Conservation (phyloP, 1,140 invertebrate species). For the Ericerus pela region DNA sequence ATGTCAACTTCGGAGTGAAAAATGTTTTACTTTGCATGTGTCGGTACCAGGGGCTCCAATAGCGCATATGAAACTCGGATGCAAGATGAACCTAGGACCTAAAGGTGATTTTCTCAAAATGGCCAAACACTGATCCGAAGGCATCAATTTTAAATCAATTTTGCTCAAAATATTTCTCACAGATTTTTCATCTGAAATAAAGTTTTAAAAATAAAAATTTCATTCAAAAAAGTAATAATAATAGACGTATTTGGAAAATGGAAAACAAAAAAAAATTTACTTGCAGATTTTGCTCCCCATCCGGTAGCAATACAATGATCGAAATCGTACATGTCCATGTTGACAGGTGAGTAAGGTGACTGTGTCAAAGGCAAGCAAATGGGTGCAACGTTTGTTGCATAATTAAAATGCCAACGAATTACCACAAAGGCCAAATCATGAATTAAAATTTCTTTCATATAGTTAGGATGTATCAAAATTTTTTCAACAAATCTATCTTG, state of each 20-base stretch:
- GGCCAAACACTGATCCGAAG: too few species aligned
- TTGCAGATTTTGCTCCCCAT: not conserved
- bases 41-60: too few species aligned
- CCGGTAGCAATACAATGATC: not conserved
- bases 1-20: not conserved
- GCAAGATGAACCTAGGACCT: not conserved
- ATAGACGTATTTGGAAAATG: too few species aligned
- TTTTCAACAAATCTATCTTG: not conserved
- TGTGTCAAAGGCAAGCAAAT: not conserved
- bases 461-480: not conserved
- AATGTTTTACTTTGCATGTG: too few species aligned
- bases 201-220: too few species aligned
- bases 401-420: not conserved
- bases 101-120: not conserved
- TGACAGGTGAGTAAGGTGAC: not conserved
- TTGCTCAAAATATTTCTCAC: too few species aligned
- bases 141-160: too few species aligned
- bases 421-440: not conserved
- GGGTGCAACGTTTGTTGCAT: not conserved
- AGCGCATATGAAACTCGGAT: not conserved
- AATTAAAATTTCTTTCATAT: not conserved
- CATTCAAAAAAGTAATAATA: too few species aligned
- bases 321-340: not conserved
- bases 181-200: too few species aligned
- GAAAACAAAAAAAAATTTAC: not conserved